A percentile compares a stretch with the other conserved stretches of the same genome.
phyloP scores from a whole-genome alignment of 2,888 invertebrate species.

The Eristalis tenax region DNA sequence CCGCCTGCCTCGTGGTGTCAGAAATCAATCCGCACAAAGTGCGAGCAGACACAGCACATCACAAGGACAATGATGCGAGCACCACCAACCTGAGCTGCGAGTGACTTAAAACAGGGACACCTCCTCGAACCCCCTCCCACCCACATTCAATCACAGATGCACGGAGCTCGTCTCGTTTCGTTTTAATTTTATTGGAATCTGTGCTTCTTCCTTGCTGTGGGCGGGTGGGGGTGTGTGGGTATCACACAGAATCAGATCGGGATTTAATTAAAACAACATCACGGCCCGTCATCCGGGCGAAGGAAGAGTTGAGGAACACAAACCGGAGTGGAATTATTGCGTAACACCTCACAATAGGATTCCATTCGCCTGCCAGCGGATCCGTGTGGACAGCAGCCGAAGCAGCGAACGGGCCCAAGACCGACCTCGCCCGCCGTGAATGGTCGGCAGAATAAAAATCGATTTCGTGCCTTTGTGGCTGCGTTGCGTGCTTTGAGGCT shows the following conservation, averaged over 20 bases:
- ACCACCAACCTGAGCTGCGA: not conserved
- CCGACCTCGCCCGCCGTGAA: not conserved
- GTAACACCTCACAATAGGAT: conserved; percentile 33
- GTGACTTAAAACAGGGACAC: conserved; percentile 1
- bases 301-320: not conserved
- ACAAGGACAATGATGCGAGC: not conserved
- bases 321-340: conserved; percentile 18
- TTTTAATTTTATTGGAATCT: conserved; percentile 56
- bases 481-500: not conserved
- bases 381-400: not conserved
- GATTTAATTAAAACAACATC: conserved; percentile 65
- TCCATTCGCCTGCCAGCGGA: not conserved
- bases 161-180: not conserved
- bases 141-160: conserved; percentile 35
- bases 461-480: conserved; percentile 32
- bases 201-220: not conserved
- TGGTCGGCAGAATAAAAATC: conserved; percentile 31
- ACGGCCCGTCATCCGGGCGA: not conserved
- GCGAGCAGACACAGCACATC: conserved; percentile 19
- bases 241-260: conserved; percentile 21
- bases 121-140: not conserved
- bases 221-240: not conserved
- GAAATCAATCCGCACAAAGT: conserved; percentile 56
- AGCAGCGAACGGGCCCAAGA: not conserved
- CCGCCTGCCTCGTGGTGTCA: conserved; percentile 27